Base-by-base conservation (phyloP, 23 tunicate species). In the Botrylloides violaceus region DNA sequence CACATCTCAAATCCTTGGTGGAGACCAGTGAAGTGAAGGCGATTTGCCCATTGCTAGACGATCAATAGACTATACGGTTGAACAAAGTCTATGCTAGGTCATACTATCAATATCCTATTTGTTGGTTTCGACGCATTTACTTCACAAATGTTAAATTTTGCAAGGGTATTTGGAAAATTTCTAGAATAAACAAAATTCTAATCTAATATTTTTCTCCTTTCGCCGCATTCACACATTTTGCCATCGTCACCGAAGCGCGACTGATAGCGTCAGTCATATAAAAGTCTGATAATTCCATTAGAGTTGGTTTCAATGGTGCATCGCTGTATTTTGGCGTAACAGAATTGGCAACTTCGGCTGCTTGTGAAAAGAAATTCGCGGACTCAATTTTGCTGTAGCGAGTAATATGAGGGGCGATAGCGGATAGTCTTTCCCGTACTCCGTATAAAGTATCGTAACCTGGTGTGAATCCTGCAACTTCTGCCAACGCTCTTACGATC, bases 221-320 rank as follows among this genome's bases (percentile, higher is more conserved):
- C 19, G 99, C 99, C 3, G 89, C 95, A 31, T 92, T 92, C 36
- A 95, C 99, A 71, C 99, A 95, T 59, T 95, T 95, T 22, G 99
- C 96, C 99, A 95, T 95, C 36, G 95, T 89, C 53, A 73, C 72
- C 23, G 96, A 87, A 27, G 96, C 82, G 22, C 99, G 61, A 35
- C 92, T 63, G 65, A 95, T 95, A n/a, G 95, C 36, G 76, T 95
- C 96, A 39, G 99, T 84, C 90, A 82, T 89, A 61, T 81, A 87
- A 72, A 84, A 95, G 62, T 95, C 96, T 3, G 96, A 76, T 24
- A 87, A 72, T 18, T 70, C 33, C 25, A 71, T 66, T 39, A 82
- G 95, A 6, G 82, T 70, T 25, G 83, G 66, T 58, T 65, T 66
- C 70, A 87, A 50, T 0, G 81, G 92, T 35, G 50, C 23, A 80